A percentile compares a stretch with the other conserved stretches of the same genome.
Evolutionary conservation across 1,140 invertebrate species (phyloP).

Genomic region (Hylaeus volcanicus): DNA sequence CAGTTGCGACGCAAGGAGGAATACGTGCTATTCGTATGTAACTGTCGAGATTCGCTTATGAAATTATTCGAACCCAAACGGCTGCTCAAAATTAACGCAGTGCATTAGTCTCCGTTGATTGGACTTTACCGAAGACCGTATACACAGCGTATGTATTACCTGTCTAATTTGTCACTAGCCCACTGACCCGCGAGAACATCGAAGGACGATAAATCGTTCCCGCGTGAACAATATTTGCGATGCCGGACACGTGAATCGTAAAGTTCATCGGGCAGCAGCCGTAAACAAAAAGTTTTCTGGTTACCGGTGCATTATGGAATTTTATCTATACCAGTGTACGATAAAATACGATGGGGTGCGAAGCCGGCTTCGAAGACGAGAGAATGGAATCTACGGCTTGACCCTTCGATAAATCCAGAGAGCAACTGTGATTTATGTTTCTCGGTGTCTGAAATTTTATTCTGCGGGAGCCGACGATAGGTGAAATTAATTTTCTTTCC

Average conservation of each 20-base stretch:
- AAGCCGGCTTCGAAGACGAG: conserved; percentile 20
- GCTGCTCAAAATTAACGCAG: background rate
- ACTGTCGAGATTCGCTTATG: too few relatives aligned
- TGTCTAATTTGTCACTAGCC: background rate
- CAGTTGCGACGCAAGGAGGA: too few relatives aligned
- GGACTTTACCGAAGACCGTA: background rate
- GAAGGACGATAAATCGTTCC: background rate
- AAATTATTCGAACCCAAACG: background rate
- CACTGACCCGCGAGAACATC: background rate
- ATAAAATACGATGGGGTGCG: conserved; percentile 12
- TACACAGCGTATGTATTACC: too few relatives aligned
- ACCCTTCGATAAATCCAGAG: conserved; percentile 25
- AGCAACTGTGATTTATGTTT: conserved; percentile 25
- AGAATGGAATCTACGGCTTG: conserved; percentile 11
- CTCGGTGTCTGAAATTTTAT: conserved; percentile 22
- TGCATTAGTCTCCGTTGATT: background rate
- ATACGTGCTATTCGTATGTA: too few relatives aligned
- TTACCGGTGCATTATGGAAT: conserved; percentile 22
- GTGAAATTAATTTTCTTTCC: background rate
- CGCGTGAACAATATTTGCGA: conserved; percentile 9
- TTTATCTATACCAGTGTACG: conserved; percentile 14
- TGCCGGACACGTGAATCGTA: background rate
- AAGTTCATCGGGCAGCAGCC: background rate
- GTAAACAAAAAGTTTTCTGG: conserved; percentile 28
- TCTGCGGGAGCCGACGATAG: background rate